Base-by-base conservation (phyloP, 1,140 invertebrate genomes). In the Dysdera silvatica region DNA sequence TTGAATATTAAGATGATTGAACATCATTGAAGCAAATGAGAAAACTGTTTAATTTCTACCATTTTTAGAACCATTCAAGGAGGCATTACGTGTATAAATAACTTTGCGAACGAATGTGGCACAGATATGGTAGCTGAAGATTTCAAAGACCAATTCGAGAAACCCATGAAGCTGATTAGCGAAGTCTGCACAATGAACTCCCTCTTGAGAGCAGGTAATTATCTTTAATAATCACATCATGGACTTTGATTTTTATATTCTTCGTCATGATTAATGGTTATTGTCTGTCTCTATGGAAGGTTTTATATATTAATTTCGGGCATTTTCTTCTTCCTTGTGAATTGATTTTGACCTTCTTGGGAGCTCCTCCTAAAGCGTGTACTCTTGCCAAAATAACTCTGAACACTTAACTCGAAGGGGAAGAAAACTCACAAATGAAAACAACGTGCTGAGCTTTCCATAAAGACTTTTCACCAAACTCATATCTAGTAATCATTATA, bases 81-180 rank as follows among this genome's bases (percentile, higher is more conserved):
- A 12, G 61, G 61, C 14, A 40, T 63, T 16, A 32, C 33, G 10
- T 63, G 61, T 26, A 56, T 63, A 4, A 28, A 56, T 31, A 33
- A 55, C 2, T 63, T n/a, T 31, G 52, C 45, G 3, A 32, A 24
- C 2, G 20, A 55, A 23, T 63, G 61, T 24, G 61, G 61, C 16
- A 56, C 52, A 2, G 61, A 63, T 1, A 63, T 63, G 61, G 56
- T 63, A 40, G 61, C 61, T 4, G 61, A 63, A 56, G 41, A 56
- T 16, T 63, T 26, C 52, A n/a, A 55, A 14, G 61, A 63, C 3
- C 61, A 63, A 32, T 55, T 63, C 18, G 51, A 63, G 20, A 48
- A 29, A 41, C 61, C 61, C 8, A 43, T 45, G 4, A 45, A 48
- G 20, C 56, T 63, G 12, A 31, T 63, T 20, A 20, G 5, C 3